Conservation (phyloP, 2,797 vertebrate genomes). For the Dendrocincla fuliginosa region DNA sequence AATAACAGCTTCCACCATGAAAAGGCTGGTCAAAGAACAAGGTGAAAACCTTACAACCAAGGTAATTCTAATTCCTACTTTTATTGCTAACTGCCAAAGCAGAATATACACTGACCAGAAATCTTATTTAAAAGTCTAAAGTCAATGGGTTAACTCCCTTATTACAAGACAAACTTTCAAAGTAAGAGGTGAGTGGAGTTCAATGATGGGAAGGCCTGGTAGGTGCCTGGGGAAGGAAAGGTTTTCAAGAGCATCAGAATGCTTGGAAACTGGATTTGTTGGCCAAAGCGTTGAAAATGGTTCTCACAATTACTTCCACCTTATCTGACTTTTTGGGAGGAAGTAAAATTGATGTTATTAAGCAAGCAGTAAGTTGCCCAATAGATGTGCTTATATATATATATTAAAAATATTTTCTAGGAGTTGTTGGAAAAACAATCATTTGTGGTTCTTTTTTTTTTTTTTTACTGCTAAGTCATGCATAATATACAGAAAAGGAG, state of each 20-base stretch:
- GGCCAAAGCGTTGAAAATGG: background rate
- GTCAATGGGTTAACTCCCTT: background rate
- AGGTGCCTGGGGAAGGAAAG: background rate
- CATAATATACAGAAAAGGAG: background rate
- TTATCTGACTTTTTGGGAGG: background rate
- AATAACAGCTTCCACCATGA: background rate
- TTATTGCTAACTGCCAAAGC: background rate
- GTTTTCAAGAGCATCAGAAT: background rate
- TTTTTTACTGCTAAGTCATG: background rate
- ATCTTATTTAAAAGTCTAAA: background rate
- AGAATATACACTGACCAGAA: background rate
- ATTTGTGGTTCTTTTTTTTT: background rate
- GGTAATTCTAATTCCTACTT: background rate
- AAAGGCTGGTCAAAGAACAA: background rate
- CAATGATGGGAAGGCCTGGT: background rate
- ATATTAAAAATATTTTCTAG: background rate
- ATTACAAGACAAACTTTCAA: background rate
- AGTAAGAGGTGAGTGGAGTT: background rate
- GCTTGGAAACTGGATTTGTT: background rate
- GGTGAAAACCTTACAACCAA: background rate
- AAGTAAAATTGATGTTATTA: background rate
- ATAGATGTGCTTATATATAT: background rate
- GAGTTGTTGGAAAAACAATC: background rate
- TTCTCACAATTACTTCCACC: background rate
- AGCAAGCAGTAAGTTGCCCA: background rate